Conservation (phyloP, 2,113 vertebrate genomes). For the Halichoeres trimaculatus region DNA sequence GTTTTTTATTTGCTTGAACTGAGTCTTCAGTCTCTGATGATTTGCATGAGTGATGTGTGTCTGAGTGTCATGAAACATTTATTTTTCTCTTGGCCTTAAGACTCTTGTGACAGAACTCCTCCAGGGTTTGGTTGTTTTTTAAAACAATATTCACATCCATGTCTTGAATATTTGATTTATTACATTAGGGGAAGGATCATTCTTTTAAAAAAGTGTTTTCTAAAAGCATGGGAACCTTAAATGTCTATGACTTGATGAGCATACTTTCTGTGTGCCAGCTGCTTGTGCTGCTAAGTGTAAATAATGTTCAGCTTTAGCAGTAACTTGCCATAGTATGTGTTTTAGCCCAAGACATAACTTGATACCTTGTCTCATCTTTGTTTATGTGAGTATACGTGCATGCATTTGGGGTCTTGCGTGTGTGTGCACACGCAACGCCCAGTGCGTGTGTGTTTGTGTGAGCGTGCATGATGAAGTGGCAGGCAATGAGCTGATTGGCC, state of each 20-base stretch:
- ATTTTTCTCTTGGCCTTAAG: neutral
- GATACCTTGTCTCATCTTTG: neutral
- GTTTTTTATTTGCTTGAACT: conserved; percentile 17
- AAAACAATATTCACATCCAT: conserved; percentile 3
- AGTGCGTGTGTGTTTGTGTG: neutral
- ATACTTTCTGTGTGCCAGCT: neutral
- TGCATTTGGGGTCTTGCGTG: neutral
- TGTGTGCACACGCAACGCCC: neutral
- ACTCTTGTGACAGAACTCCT: conserved; percentile 7
- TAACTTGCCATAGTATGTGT: neutral
- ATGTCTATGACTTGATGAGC: neutral
- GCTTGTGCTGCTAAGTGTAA: neutral
- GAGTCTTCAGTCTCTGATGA: conserved; percentile 10
- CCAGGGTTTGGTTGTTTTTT: conserved; percentile 10
- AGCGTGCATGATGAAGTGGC: conserved; percentile 54
- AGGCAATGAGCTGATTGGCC: conserved; percentile 70
- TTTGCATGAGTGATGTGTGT: neutral
- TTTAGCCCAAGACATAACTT: neutral
- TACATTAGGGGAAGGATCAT: neutral
- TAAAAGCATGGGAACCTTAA: neutral
- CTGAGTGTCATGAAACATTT: neutral
- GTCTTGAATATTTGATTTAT: conserved; percentile 5
- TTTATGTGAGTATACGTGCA: conserved; percentile 4
- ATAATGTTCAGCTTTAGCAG: conserved; percentile 5
- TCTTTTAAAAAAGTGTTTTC: neutral